A percentile compares a stretch with the other conserved stretches of the same genome.
phyloP scores from a whole-genome alignment of 1,140 invertebrate genomes.

The Ruditapes philippinarum region DNA sequence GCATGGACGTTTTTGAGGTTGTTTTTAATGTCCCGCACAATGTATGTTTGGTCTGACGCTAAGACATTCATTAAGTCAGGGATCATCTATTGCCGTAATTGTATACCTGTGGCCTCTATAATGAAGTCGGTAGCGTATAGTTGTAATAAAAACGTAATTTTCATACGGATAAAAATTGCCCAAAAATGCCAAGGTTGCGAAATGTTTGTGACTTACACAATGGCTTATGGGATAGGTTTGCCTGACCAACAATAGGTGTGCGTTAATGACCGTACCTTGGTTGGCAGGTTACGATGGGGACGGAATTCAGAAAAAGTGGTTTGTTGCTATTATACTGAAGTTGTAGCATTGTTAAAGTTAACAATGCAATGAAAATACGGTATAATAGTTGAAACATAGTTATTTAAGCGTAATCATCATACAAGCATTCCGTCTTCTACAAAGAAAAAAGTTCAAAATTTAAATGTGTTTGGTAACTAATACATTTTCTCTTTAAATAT shows the following conservation, averaged over 20 bases:
- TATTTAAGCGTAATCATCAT: too few species aligned
- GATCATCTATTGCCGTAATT: background rate
- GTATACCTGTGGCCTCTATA: background rate
- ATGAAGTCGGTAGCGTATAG: background rate
- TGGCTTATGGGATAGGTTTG: background rate
- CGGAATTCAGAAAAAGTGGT: background rate
- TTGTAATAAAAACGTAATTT: conserved; percentile 22
- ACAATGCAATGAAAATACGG: background rate
- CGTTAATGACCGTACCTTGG: background rate
- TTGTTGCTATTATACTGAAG: background rate
- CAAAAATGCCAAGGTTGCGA: background rate
- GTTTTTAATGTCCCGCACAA: background rate
- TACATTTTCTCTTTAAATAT: too few species aligned
- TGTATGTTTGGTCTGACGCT: background rate
- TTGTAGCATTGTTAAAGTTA: background rate
- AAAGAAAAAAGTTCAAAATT: too few species aligned
- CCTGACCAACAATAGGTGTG: conserved; percentile 3
- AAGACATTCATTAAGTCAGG: conserved; percentile 19
- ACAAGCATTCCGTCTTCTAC: too few species aligned
- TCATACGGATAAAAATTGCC: background rate
- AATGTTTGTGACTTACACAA: conserved; percentile 10
- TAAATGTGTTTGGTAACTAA: too few species aligned
- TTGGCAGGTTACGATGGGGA: background rate
- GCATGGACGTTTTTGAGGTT: background rate
- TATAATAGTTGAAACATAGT: too few species aligned